A percentile compares a stretch with the other conserved stretches of the same genome.
Evolutionary conservation across 2,797 vertebrate species (phyloP).

Genomic region (Kryptopterus vitreolus): DNA sequence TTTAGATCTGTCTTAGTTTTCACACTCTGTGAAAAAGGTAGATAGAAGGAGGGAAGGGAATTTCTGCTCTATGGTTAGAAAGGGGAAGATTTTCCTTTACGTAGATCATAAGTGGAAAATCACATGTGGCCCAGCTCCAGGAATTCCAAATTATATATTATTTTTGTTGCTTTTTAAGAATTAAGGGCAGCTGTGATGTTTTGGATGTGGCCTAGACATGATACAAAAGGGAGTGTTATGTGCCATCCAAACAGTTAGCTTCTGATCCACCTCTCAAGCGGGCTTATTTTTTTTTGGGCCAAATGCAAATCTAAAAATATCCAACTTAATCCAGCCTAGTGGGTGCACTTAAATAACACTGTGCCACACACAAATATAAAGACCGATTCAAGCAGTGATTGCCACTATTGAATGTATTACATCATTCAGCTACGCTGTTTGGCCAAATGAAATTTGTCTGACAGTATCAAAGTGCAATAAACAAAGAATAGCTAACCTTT

Average conservation of each 20-base stretch:
- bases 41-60: slow-evolving; percentile 18
- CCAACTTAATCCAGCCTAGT: slow-evolving; percentile 57
- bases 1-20: neutral
- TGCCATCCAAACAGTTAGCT: slow-evolving; percentile 54
- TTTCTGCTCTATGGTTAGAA: slow-evolving; percentile 25
- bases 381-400: slow-evolving; percentile 18
- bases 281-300: slow-evolving; percentile 48
- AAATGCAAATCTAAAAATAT: slow-evolving; percentile 52
- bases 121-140: slow-evolving; percentile 46
- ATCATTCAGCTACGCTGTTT: slow-evolving; percentile 29
- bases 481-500: too few relatives aligned
- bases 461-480: neutral
- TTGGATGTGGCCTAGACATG: slow-evolving; percentile 50
- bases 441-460: slow-evolving; percentile 7
- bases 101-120: slow-evolving; percentile 45
- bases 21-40: neutral
- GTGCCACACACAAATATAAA: slow-evolving; percentile 32
- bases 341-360: slow-evolving; percentile 52
- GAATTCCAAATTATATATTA: slow-evolving; percentile 66
- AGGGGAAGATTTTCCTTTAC: slow-evolving; percentile 31
- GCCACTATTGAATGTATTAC: slow-evolving; percentile 41
- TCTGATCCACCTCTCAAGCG: slow-evolving; percentile 41
- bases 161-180: slow-evolving; percentile 59
- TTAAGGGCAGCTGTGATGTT: slow-evolving; percentile 62
- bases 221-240: slow-evolving; percentile 45